phyloP scores from a whole-genome alignment of 1,140 invertebrate species.

The Trinorchestia longiramus region DNA sequence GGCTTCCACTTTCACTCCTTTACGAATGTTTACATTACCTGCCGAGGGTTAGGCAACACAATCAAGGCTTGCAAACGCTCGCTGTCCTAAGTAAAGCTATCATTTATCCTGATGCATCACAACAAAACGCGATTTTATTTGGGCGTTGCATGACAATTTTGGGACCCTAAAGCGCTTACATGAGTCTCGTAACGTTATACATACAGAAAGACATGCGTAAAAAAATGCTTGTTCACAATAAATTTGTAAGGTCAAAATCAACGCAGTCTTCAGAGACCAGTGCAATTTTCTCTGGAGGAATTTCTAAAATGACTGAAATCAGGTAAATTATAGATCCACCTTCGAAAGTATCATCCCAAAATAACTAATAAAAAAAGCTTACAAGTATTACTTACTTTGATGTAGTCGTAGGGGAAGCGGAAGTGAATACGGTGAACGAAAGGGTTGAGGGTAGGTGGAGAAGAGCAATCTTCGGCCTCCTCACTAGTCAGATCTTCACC shows the following conservation, averaged over 20 bases:
- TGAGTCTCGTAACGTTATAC: no score
- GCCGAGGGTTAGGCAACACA: neutral
- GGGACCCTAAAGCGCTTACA: neutral
- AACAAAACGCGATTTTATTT: neutral
- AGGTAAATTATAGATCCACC: neutral
- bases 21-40: neutral
- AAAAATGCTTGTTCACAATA: no score
- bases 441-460: neutral
- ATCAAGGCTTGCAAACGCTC: no score
- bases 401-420: conserved; percentile 52
- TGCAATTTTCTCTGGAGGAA: neutral
- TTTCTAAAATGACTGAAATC: neutral
- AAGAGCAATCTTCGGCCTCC: neutral
- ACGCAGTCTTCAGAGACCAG: neutral
- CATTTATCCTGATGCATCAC: neutral
- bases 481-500: neutral
- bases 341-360: no score
- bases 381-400: neutral
- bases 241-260: neutral
- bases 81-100: no score
- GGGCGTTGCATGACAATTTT: neutral
- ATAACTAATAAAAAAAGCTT: neutral
- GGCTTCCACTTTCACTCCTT: neutral
- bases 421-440: conserved; percentile 38
- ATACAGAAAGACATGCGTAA: no score